Conservation (phyloP, 1,140 invertebrate genomes). For the Drosophila biarmipes region DNA sequence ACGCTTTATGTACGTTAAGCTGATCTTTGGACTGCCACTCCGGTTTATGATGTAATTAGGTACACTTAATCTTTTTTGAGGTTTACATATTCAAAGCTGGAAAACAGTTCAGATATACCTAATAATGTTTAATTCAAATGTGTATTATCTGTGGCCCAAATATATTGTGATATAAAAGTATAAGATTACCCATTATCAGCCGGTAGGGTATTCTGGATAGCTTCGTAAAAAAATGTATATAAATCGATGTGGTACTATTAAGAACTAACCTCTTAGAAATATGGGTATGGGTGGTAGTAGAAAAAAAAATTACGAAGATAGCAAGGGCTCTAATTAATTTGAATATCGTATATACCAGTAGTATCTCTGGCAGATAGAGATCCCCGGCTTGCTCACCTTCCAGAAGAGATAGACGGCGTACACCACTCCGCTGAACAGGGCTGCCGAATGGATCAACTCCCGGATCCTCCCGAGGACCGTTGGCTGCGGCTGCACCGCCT, state of each 20-base stretch:
- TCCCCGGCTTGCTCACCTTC: constrained; percentile 85
- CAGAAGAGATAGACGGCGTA: constrained; percentile 91
- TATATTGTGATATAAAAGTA: too few relatives aligned
- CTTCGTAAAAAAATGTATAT: too few relatives aligned
- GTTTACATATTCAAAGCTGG: not conserved
- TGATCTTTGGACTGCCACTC: constrained; percentile 16
- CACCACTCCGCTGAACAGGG: constrained; percentile 88
- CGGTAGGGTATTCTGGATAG: too few relatives aligned
- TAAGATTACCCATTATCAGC: too few relatives aligned
- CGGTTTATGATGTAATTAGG: not conserved
- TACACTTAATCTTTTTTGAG: not conserved
- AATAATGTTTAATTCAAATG: too few relatives aligned
- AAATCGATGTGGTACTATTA: too few relatives aligned
- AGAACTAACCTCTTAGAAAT: too few relatives aligned
- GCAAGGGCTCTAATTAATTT: not conserved
- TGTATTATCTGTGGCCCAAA: too few relatives aligned
- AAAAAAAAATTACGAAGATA: too few relatives aligned
- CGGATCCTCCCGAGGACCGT: constrained; percentile 86
- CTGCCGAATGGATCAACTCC: constrained; percentile 88
- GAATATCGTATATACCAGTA: not conserved
- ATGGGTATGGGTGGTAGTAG: too few relatives aligned
- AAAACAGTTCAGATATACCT: not conserved
- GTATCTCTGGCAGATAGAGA: not conserved
- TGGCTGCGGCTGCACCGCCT: constrained; percentile 76
- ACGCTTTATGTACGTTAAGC: not conserved